These are phyloP conservation scores for Eudemis profundana DNA, from an alignment of 2,888 invertebrate species.

Conservation along the genomic window DNA sequence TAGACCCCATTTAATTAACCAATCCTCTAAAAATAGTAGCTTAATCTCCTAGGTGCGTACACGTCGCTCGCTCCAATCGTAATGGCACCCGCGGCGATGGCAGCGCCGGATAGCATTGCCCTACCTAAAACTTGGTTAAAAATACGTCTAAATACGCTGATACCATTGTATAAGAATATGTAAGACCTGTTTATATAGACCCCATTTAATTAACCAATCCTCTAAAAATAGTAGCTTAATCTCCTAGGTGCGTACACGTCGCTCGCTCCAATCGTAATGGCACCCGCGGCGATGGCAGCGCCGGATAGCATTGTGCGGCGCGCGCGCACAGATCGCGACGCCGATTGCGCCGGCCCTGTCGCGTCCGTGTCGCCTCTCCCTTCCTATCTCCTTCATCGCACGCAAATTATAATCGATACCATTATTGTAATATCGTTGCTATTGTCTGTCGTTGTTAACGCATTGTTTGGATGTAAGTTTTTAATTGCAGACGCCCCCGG, in stretches of 20 bases:
- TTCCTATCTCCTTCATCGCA: constrained; percentile 38
- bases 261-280: constrained; percentile 34
- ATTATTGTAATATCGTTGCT: constrained; percentile 42
- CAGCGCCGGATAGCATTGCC: constrained; percentile 40
- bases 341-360: constrained; percentile 39
- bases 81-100: constrained; percentile 34
- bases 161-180: background rate
- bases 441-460: constrained; percentile 30
- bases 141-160: background rate
- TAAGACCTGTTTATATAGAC: background rate
- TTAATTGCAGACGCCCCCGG: constrained; percentile 16
- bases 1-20: constrained; percentile 23
- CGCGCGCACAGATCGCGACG: constrained; percentile 35
- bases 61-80: constrained; percentile 27
- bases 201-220: constrained; percentile 24
- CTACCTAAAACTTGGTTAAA: background rate
- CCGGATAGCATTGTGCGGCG: constrained; percentile 43
- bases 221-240: constrained; percentile 30
- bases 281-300: constrained; percentile 34
- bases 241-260: constrained; percentile 28
- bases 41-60: constrained; percentile 27
- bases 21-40: constrained; percentile 25
- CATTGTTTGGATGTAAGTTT: constrained; percentile 34
- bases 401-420: constrained; percentile 44
- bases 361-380: constrained; percentile 33